Evolutionary conservation across 1,140 invertebrate species (phyloP).

Genomic region (Tribolium madens): DNA sequence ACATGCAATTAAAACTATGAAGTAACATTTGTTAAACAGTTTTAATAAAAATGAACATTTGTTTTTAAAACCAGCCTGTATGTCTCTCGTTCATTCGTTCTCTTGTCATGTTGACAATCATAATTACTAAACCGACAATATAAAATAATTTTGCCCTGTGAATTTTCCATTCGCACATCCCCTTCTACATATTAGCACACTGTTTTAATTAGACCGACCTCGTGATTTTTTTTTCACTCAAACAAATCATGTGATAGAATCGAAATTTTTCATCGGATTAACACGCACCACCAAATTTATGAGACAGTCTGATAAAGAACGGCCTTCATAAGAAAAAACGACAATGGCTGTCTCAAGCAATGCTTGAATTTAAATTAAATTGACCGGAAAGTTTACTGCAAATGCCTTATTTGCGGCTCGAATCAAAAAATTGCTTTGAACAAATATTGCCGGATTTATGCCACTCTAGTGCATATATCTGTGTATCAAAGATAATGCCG

Average conservation of each 20-base stretch:
- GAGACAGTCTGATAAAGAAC: slow-evolving; percentile 4
- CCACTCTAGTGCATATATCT: slow-evolving; percentile 2
- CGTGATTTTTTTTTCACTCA: slow-evolving; percentile 14
- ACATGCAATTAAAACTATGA: too few relatives aligned
- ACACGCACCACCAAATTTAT: neutral
- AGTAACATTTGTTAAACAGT: too few relatives aligned
- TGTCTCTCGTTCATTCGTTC: too few relatives aligned
- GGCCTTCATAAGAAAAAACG: slow-evolving; percentile 13
- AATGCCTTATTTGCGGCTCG: neutral
- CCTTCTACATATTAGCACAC: neutral
- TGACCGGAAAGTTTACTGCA: slow-evolving; percentile 1
- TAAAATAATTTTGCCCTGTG: slow-evolving; percentile 3
- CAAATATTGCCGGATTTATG: neutral
- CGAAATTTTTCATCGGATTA: slow-evolving; percentile 5
- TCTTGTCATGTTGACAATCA: neutral
- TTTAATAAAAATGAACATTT: too few relatives aligned
- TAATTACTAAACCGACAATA: neutral
- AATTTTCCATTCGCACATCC: neutral
- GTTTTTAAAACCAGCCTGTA: too few relatives aligned
- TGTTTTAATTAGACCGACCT: slow-evolving; percentile 46
- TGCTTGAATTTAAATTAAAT: slow-evolving; percentile 5
- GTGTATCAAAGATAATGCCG: slow-evolving; percentile 22
- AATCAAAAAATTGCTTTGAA: neutral
- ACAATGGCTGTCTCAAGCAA: slow-evolving; percentile 4
- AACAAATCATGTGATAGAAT: neutral